phyloP scores from a whole-genome alignment of 2,888 invertebrate species.

The Limnephilus auricula region DNA sequence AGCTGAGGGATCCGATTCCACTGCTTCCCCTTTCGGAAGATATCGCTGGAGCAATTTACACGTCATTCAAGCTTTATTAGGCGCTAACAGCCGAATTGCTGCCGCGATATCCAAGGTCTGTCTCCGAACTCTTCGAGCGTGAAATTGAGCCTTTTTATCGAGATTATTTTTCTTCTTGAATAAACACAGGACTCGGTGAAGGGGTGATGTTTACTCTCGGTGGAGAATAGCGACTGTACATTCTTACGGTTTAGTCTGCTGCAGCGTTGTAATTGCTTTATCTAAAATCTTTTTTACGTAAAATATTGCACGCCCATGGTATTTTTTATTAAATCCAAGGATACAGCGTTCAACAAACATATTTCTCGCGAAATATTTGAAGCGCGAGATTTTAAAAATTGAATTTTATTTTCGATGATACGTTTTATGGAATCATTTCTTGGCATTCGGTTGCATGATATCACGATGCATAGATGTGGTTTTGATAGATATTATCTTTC shows the following conservation, averaged over 20 bases:
- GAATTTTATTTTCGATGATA: not conserved
- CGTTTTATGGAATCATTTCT: not conserved
- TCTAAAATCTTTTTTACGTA: not conserved
- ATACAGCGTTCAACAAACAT: not conserved
- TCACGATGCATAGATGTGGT: not conserved
- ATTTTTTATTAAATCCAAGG: not conserved
- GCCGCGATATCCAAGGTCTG: constrained; percentile 2
- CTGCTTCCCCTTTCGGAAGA: constrained; percentile 17
- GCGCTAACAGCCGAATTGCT: constrained; percentile 33
- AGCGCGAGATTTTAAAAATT: not conserved
- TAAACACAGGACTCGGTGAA: constrained; percentile 44
- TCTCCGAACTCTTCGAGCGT: constrained; percentile 43
- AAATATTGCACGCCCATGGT: not conserved
- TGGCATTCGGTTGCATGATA: not conserved
- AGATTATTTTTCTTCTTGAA: constrained; percentile 51
- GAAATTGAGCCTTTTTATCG: constrained; percentile 52
- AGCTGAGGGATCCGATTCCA: not conserved
- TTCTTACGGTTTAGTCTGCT: constrained; percentile 7
- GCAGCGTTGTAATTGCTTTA: not conserved
- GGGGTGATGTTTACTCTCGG: not conserved
- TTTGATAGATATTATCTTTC: not conserved
- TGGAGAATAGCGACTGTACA: not conserved
- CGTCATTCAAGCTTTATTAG: constrained; percentile 33
- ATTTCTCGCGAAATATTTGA: not conserved
- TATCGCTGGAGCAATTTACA: constrained; percentile 29